phyloP scores from a whole-genome alignment of 2,888 invertebrate genomes.

The Dryobota labecula region DNA sequence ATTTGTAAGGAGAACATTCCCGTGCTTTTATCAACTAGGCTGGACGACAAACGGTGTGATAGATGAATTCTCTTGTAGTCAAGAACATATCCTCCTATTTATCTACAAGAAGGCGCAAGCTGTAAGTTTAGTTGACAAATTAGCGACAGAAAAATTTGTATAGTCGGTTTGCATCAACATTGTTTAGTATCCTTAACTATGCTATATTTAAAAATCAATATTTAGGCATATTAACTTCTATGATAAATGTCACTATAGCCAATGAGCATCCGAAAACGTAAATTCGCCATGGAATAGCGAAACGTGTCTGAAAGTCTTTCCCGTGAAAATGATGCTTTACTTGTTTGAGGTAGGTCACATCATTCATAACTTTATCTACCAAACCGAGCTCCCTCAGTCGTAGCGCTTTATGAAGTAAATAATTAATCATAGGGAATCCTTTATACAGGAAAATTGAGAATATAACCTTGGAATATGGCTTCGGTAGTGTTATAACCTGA shows the following conservation, averaged over 20 bases:
- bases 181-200: neutral
- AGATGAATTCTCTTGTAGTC: neutral
- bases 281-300: slow-evolving; percentile 74
- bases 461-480: slow-evolving; percentile 72
- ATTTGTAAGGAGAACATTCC: neutral
- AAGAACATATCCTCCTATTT: neutral
- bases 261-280: slow-evolving; percentile 66
- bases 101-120: neutral
- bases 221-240: slow-evolving; percentile 62
- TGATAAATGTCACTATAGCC: slow-evolving; percentile 63
- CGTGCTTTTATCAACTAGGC: no score
- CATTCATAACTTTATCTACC: slow-evolving; percentile 61
- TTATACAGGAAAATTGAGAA: slow-evolving; percentile 78
- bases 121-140: neutral
- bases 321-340: slow-evolving; percentile 55
- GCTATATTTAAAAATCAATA: neutral
- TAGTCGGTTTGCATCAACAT: neutral
- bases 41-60: neutral
- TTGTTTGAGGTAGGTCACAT: slow-evolving; percentile 54
- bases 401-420: slow-evolving; percentile 67
- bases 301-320: slow-evolving; percentile 39
- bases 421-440: slow-evolving; percentile 76
- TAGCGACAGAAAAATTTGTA: neutral
- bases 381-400: slow-evolving; percentile 76
- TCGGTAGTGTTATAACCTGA: slow-evolving; percentile 62